Conservation (phyloP, 2,888 invertebrate genomes). For the Eumacrocentrus americanus region DNA sequence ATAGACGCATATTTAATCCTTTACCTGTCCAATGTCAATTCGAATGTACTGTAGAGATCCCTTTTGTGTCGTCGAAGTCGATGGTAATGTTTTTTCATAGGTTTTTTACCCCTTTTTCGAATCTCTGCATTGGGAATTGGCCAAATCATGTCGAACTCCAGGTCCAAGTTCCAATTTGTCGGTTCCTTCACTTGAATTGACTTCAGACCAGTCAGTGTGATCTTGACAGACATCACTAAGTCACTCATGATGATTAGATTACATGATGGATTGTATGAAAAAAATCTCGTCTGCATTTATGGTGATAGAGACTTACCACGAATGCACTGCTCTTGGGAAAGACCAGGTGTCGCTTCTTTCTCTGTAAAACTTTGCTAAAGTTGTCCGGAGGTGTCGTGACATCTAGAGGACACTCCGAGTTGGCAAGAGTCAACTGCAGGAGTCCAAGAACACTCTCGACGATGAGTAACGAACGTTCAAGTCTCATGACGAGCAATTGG, state of each 20-base stretch:
- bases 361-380: slow-evolving; percentile 45
- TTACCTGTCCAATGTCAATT: slow-evolving; percentile 62
- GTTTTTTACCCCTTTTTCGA: slow-evolving; percentile 30
- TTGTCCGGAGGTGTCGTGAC: slow-evolving; percentile 34
- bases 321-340: slow-evolving; percentile 63
- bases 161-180: slow-evolving; percentile 65
- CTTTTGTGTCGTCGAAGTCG: slow-evolving; percentile 63
- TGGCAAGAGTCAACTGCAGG: slow-evolving; percentile 35
- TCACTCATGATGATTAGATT: neutral
- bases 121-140: slow-evolving; percentile 50
- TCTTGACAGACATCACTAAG: slow-evolving; percentile 55
- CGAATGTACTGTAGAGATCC: slow-evolving; percentile 64
- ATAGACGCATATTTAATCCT: neutral
- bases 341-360: slow-evolving; percentile 55
- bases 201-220: slow-evolving; percentile 67
- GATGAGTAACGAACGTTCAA: slow-evolving; percentile 41
- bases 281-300: no score
- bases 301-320: slow-evolving; percentile 54
- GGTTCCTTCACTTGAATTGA: slow-evolving; percentile 66
- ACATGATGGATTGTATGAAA: neutral
- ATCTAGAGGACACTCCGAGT: slow-evolving; percentile 40
- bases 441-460: slow-evolving; percentile 37
- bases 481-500: slow-evolving; percentile 36
- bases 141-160: slow-evolving; percentile 69
- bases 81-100: slow-evolving; percentile 52